Evolutionary conservation across 2,888 invertebrate species (phyloP), one percentile per base, ranked within the genome.

Genomic region (Campopleginae sp.): DNA sequence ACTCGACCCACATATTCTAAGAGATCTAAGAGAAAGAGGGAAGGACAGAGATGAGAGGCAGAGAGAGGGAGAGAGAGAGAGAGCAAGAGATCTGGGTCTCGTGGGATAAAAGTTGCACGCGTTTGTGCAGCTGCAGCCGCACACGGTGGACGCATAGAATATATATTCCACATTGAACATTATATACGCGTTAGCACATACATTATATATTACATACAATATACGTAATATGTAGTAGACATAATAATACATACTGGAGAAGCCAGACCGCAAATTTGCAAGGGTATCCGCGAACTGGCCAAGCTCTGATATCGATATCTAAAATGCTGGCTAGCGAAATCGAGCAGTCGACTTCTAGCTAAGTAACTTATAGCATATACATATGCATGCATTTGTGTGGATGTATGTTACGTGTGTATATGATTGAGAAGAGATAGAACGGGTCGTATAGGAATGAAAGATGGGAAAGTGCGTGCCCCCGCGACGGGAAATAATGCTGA

Each of bases 381-480:
- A 48, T 33, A 10, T 48, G 33, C 44, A 79, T 61, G 81, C 71
- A 79, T 71, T 58, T 79, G 82, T 66, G 54, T 33, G 31, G 12
- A 38, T 23, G 74, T 7, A 23, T 58, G 42, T 71, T 31, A 63
- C 17, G 58, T 27, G 12, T 33, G 48, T 42, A 23, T 58, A 54
- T 72, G 8, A 58, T 54, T 27, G 61, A 23, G 31, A 38, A 48
- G 33, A 54, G 14, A 27, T 54, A 66, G 31, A 77, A 80, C 61
- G 80, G 70, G 80, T 84, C 84, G 74, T 85, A 80, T 82, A 82
- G 84, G 77, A 85, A 80, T 72, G 86, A 85, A 82, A 85, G 87
- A 82, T 87, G 86, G 82, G 82, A 72, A 75, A 80, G 76, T 65
- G 33, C 68, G 75, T 81, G 61, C 31, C 44, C 44, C 76, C 75